A percentile compares a stretch with the other conserved stretches of the same genome.
These are phyloP conservation scores for Drosophila neonasuta DNA, from an alignment of 2,888 invertebrate genomes.

Conservation along the genomic window DNA sequence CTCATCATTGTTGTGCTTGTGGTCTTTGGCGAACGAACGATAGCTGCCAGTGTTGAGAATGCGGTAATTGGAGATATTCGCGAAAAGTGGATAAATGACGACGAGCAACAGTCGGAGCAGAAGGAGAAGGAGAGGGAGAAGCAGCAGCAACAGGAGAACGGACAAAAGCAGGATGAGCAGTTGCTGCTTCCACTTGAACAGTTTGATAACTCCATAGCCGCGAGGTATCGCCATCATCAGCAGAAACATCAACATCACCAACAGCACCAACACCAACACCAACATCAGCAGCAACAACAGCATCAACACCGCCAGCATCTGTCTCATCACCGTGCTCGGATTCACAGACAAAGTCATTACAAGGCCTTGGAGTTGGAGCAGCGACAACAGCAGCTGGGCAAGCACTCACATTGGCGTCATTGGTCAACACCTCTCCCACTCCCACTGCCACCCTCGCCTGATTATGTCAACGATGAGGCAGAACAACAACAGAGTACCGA, in stretches of 20 bases:
- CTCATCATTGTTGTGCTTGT: constrained; percentile 30
- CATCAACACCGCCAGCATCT: constrained; percentile 31
- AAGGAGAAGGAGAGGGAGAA: constrained; percentile 3
- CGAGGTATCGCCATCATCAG: constrained; percentile 20
- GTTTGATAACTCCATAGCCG: constrained; percentile 23
- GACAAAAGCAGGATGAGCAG: constrained; percentile 13
- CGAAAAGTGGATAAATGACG: constrained; percentile 41
- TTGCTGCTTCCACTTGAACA: constrained; percentile 28
- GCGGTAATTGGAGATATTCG: constrained; percentile 70
- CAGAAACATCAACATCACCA: constrained; percentile 27
- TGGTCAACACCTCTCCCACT: constrained; percentile 9
- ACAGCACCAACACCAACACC: constrained; percentile 26
- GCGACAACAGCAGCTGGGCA: constrained; percentile 66
- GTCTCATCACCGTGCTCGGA: constrained; percentile 22
- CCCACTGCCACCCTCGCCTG: constrained; percentile 27
- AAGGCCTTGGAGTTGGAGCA: constrained; percentile 51
- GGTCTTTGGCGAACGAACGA: constrained; percentile 14
- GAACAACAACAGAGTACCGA: constrained; percentile 24
- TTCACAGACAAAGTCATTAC: constrained; percentile 57
- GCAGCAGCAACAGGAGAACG: constrained; percentile 3
- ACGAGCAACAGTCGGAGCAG: constrained; percentile 11
- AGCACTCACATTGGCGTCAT: constrained; percentile 51
- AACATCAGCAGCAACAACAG: constrained; percentile 29
- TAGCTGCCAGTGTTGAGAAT: constrained; percentile 40
- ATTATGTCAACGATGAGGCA: constrained; percentile 61